A percentile compares a stretch with the other conserved stretches of the same genome.
These are phyloP conservation scores for Psilopsiagon aymara DNA, from an alignment of 2,113 vertebrate species.

Conservation along the genomic window DNA sequence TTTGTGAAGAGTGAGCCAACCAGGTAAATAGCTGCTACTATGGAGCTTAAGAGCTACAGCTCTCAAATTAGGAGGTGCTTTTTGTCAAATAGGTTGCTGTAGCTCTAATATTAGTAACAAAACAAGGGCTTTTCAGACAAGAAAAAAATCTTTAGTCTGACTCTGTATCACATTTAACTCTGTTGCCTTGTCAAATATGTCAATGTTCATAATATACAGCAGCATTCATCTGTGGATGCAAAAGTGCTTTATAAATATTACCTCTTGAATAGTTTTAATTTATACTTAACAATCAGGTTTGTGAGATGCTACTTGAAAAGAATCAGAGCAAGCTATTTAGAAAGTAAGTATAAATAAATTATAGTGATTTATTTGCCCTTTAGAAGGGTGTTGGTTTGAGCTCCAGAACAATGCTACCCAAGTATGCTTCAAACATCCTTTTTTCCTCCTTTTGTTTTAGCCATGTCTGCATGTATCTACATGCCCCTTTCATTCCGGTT, in stretches of 20 bases:
- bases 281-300: conserved; percentile 26
- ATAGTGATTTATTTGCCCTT: conserved; percentile 41
- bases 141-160: conserved; percentile 67
- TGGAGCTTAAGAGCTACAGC: conserved; percentile 70
- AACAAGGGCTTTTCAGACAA: conserved; percentile 70
- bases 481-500: not conserved
- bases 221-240: conserved; percentile 48
- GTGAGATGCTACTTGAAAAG: conserved; percentile 29
- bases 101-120: conserved; percentile 72
- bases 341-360: conserved; percentile 57
- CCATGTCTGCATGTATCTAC: not conserved
- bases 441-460: conserved; percentile 29
- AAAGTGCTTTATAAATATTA: conserved; percentile 57
- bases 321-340: conserved; percentile 22
- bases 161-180: conserved; percentile 66
- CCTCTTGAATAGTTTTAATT: conserved; percentile 59
- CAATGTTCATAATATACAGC: conserved; percentile 51
- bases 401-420: not conserved
- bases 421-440: not conserved
- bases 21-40: conserved; percentile 71
- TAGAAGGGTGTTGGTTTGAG: not conserved
- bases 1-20: conserved; percentile 70
- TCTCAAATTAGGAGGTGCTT: conserved; percentile 72
- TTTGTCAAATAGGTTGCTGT: conserved; percentile 68
- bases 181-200: conserved; percentile 71